Conservation (phyloP, 1,140 invertebrate genomes). For the Formica exsecta region DNA sequence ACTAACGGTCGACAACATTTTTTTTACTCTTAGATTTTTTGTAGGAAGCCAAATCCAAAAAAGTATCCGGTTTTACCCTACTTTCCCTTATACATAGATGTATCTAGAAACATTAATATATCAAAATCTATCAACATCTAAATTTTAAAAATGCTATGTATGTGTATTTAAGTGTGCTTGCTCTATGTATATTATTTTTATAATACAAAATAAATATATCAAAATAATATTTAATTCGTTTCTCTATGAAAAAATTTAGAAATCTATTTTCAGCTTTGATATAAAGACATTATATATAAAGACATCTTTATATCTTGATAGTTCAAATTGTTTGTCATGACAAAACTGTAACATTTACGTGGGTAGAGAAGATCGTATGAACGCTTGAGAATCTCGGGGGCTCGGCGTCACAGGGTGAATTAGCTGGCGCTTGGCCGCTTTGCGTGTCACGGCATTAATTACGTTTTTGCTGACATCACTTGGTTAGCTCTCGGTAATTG, state of each 20-base stretch:
- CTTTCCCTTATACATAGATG: not conserved
- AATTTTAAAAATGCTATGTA: not conserved
- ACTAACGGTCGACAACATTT: too few species aligned
- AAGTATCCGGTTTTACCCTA: too few species aligned
- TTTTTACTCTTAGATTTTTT: too few species aligned
- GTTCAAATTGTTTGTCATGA: conserved; percentile 2
- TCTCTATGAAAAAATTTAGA: not conserved
- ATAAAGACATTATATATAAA: not conserved
- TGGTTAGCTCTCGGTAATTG: conserved; percentile 68
- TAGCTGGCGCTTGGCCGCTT: conserved; percentile 50
- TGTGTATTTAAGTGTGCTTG: too few species aligned
- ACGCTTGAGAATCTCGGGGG: conserved; percentile 54
- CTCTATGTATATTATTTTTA: not conserved
- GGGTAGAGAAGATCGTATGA: not conserved
- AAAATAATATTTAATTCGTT: not conserved
- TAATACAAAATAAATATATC: not conserved
- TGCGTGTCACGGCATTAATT: conserved; percentile 29
- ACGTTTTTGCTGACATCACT: conserved; percentile 61
- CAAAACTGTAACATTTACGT: not conserved
- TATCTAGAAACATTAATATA: not conserved
- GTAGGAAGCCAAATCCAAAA: too few species aligned
- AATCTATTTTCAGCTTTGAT: not conserved
- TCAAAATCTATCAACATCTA: not conserved
- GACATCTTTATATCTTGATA: not conserved
- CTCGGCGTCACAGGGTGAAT: conserved; percentile 34